Evolutionary conservation across 2,888 invertebrate species (phyloP).

Genomic region (Hermodice carunculata): DNA sequence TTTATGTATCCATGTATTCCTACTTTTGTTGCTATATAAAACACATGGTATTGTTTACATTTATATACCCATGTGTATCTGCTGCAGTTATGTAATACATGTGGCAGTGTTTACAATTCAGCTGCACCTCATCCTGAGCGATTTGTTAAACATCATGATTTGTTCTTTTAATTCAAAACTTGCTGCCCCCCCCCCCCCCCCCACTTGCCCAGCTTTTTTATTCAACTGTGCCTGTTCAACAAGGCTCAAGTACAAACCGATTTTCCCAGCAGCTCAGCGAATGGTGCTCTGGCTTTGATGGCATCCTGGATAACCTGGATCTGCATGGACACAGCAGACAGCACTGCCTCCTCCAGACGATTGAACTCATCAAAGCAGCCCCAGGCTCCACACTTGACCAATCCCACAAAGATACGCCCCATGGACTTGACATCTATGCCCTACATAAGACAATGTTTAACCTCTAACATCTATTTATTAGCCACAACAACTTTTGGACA

Average conservation of each 20-base stretch:
- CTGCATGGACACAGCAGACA: constrained; percentile 95
- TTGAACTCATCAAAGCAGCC: constrained; percentile 99
- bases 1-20: no score
- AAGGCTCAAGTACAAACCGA: constrained; percentile 59
- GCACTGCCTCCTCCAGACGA: constrained; percentile 91
- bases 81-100: no score
- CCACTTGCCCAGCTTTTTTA: no score
- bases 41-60: no score
- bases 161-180: no score
- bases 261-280: constrained; percentile 71
- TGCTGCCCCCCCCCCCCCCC: no score
- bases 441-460: constrained; percentile 70
- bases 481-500: background rate
- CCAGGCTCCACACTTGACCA: constrained; percentile 90
- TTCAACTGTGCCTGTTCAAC: no score
- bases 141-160: no score
- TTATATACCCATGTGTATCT: no score
- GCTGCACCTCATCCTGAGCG: no score
- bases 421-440: constrained; percentile 96
- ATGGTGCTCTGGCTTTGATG: constrained; percentile 75
- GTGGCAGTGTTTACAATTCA: no score
- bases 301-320: constrained; percentile 91
- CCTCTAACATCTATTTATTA: background rate
- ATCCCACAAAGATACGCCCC: constrained; percentile 92
- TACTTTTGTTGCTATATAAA: no score